Base-by-base conservation (phyloP, 2,888 invertebrate genomes). In the Brachyptera putata region DNA sequence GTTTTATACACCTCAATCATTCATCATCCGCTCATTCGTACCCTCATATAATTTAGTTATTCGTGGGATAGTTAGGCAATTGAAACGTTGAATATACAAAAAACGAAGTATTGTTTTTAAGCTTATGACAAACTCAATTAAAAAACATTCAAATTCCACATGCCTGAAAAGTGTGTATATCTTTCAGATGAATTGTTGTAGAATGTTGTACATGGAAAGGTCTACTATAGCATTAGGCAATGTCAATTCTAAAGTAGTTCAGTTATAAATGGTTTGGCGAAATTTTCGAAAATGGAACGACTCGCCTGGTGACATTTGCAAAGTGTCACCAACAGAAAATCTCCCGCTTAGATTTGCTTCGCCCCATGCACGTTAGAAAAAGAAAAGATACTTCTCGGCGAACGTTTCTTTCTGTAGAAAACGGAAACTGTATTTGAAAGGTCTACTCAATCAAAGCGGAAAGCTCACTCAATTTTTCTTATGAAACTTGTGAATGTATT, bases 301-400 rank as follows among this genome's bases (percentile, higher is more conserved):
- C n/a, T n/a, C n/a, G n/a, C n/a, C n/a, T n/a, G 25, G 56, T 46
- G 14, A 34, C 48, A 48, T 46, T 48, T 57, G 57, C 57, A 57
- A 48, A 57, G 48, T 57, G 43, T 57, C 57, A 57, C 34, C 22
- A 16, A 25, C 46, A 57, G 57, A 18, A 57, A 56, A 30, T 57
- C 41, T 46, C 57, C 43, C 7, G 48, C 37, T 13, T 21, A 37
- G 46, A 18, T 36, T 56, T 37, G 37, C 37, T 26, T 53, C 18
- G 5, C 7, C 14, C 16, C 41, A 18, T 18, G n/a, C 24, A 7
- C 41, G 18, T 41, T 41, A 13, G 24, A 9, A 24, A 4, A 4
- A 21, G 24, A 46, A 24, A 24, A 46, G 24, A 46, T 22, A 16
- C 24, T n/a, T 14, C 36, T 30, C 53, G 36, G 36, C 53, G n/a